A percentile compares a stretch with the other conserved stretches of the same genome.
These are phyloP conservation scores for Platyrinchus mystaceus DNA, from an alignment of 2,797 vertebrate genomes.

Conservation along the genomic window DNA sequence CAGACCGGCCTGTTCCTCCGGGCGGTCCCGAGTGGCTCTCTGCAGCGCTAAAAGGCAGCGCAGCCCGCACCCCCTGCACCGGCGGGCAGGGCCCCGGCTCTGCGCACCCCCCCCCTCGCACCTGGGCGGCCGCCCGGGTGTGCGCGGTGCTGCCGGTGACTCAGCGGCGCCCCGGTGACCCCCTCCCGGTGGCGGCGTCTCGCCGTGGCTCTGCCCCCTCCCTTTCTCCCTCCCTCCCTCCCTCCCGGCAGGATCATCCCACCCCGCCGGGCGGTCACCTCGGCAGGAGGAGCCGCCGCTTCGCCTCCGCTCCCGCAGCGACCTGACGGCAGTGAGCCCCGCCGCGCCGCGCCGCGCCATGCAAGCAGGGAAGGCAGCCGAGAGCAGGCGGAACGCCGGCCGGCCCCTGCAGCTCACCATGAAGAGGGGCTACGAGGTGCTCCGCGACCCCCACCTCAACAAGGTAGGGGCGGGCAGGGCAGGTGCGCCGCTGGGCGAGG, in stretches of 20 bases:
- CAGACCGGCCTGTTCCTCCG: fast-evolving
- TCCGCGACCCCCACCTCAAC: conserved; percentile 87
- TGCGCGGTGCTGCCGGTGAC: background rate
- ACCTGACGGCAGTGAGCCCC: background rate
- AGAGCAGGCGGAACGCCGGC: background rate
- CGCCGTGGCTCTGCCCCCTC: conserved; percentile 1
- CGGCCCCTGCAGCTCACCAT: conserved; percentile 72
- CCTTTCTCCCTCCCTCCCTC: background rate
- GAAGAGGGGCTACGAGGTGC: conserved; percentile 89
- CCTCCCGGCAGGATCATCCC: conserved; percentile 34
- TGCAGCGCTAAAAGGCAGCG: background rate
- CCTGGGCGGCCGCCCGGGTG: background rate
- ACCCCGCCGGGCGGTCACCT: conserved; percentile 43
- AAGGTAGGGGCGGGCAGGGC: conserved; percentile 78
- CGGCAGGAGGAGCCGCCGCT: conserved; percentile 30
- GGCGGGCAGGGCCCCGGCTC: background rate
- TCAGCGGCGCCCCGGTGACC: conserved; percentile 32
- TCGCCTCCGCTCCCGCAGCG: background rate
- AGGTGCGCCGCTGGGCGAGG: background rate
- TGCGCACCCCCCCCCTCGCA: background rate
- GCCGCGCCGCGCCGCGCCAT: background rate
- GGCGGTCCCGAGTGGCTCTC: background rate
- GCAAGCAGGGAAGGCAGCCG: background rate
- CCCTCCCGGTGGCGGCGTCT: background rate
- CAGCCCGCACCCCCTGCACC: background rate